These are phyloP conservation scores for Nothobranchius kuhntae DNA, from an alignment of 2,113 vertebrate species.

Conservation along the genomic window DNA sequence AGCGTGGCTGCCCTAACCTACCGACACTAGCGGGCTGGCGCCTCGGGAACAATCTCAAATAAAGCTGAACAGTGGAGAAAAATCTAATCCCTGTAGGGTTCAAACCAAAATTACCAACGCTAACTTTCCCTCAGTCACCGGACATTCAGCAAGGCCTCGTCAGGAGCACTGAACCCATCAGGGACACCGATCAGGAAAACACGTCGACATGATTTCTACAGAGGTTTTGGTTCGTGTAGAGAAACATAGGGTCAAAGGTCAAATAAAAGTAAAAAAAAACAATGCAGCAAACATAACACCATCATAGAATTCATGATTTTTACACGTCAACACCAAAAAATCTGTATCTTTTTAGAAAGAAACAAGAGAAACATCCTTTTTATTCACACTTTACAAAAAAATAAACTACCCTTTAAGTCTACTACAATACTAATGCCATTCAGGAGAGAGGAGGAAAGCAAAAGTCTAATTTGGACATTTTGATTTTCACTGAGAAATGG, in stretches of 20 bases:
- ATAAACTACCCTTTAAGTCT: constrained; percentile 84
- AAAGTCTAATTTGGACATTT: constrained; percentile 86
- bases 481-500: constrained; percentile 78
- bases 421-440: constrained; percentile 92
- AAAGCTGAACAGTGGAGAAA: constrained; percentile 58
- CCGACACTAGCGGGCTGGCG: constrained; percentile 53
- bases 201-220: constrained; percentile 49
- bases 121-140: background rate
- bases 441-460: constrained; percentile 72
- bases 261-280: constrained; percentile 37
- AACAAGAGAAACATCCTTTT: constrained; percentile 92
- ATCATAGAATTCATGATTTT: constrained; percentile 86
- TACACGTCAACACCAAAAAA: constrained; percentile 92
- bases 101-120: constrained; percentile 1
- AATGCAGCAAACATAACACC: constrained; percentile 69
- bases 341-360: constrained; percentile 85
- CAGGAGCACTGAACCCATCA: constrained; percentile 41
- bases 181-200: constrained; percentile 19
- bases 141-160: constrained; percentile 4
- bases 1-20: constrained; percentile 61
- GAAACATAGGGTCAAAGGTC: background rate
- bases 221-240: constrained; percentile 65
- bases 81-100: constrained; percentile 42
- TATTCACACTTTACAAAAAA: constrained; percentile 96
- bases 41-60: constrained; percentile 57